These are phyloP conservation scores for Periparus ater DNA, from an alignment of 2,797 vertebrate genomes.

Conservation along the genomic window DNA sequence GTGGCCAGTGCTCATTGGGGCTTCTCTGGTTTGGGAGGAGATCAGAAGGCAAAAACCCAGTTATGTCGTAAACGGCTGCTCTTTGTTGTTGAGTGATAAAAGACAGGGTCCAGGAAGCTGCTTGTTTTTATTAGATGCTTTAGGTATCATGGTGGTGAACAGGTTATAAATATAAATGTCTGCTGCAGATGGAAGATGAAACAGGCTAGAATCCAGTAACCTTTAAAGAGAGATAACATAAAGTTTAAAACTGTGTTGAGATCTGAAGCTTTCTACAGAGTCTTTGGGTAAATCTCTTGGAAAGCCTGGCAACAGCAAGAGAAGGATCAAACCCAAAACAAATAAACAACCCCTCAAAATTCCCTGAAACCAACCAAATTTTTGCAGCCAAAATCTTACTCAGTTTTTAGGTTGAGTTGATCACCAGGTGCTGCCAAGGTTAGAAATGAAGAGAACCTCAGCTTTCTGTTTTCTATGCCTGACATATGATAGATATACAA, in stretches of 20 bases:
- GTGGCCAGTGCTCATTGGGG: background rate
- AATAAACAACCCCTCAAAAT: background rate
- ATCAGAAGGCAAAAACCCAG: background rate
- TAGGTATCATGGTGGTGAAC: background rate
- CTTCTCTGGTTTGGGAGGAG: background rate
- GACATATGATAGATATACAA: background rate
- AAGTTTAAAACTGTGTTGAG: background rate
- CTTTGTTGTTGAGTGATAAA: background rate
- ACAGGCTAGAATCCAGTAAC: background rate
- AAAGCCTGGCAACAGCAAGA: background rate
- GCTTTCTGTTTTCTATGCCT: background rate
- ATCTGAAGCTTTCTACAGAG: background rate
- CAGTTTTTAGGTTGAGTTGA: background rate
- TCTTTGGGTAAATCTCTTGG: background rate
- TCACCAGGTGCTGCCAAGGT: background rate
- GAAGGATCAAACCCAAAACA: background rate
- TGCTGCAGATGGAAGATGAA: background rate
- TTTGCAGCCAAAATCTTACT: background rate
- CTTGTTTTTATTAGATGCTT: constrained; percentile 5
- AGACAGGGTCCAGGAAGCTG: background rate
- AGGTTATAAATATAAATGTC: background rate
- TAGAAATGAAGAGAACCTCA: background rate
- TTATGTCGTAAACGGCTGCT: background rate
- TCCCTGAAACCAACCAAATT: background rate
- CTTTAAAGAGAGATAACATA: background rate